Base-by-base conservation (phyloP, 2,797 vertebrate genomes). In the Cygnus olor region DNA sequence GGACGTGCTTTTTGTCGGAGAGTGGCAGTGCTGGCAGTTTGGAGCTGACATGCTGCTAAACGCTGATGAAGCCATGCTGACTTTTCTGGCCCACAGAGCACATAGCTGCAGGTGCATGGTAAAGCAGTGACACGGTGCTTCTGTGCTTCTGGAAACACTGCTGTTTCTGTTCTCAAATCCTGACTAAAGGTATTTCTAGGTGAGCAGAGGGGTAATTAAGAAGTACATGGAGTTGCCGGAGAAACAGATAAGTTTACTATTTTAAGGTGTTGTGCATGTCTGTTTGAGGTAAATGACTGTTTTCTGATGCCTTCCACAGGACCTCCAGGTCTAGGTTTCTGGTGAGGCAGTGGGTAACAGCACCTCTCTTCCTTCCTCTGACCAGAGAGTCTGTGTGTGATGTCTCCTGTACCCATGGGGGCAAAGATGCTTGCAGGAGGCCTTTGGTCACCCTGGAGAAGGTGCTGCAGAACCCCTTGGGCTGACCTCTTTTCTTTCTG, bases 61-160 rank as follows among this genome's bases (percentile, higher is more conserved):
- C 0, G 6, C 80, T 73, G 64, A 61, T 73, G 15, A 49, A 65
- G 19, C 68, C 5, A 1, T 8, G 60, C 82, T 85, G 90, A 22
- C 54, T 64, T 27, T 16, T 66, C 80, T 44, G 78, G 58, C 83
- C 88, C 45, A 85, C 88, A 30, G 19, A 54, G 38, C 64, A 36
- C 10, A 0, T 1, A 7, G 3, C 53, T 72, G 85, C 15, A 66
- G 16, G 21, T 22, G 57, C 11, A 24, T 0, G 1, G 70, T 45
- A 49, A 70, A 66, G 60, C 85, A 66, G 12, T 5, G 47, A 51
- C n/a, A 20, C 2, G 1, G 30, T 11, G 38, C 74, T 88, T 85
- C 15, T 42, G 49, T 11, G 38, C 74, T 88, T 85, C 15, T 42
- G 49, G 24, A 51, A 84, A 47, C 11, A 2, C 21, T 78, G 51